Percentiles rank a stretch among this genome's conserved stretches.
These are phyloP conservation scores for Balanococcus diminutus DNA, from an alignment of 2,888 invertebrate species.

Conservation along the genomic window DNA sequence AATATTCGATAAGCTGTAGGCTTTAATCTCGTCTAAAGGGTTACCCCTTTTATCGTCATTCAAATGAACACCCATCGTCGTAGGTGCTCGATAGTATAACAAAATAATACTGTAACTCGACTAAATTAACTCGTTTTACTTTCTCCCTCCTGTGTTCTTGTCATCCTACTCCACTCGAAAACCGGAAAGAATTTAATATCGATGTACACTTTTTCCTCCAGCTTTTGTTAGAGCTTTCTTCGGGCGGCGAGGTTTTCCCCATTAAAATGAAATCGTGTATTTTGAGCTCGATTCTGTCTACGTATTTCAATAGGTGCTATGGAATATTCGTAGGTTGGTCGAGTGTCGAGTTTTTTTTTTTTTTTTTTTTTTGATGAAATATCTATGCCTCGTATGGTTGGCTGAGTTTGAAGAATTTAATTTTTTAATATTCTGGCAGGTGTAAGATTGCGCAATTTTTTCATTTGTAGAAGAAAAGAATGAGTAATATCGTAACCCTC, in stretches of 20 bases:
- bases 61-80: neutral
- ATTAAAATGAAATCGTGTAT: too few relatives aligned
- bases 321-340: too few relatives aligned
- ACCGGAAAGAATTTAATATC: neutral
- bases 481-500: too few relatives aligned
- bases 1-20: neutral
- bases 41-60: neutral
- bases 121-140: slow-evolving; percentile 18
- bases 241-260: neutral
- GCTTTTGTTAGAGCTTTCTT: neutral
- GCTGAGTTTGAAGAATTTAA: too few relatives aligned
- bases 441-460: too few relatives aligned
- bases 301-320: too few relatives aligned
- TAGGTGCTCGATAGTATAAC: neutral
- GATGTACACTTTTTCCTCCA: neutral
- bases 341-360: too few relatives aligned
- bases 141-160: neutral
- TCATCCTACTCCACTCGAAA: neutral
- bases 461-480: too few relatives aligned
- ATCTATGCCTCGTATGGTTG: too few relatives aligned
- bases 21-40: neutral
- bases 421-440: too few relatives aligned
- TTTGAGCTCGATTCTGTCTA: too few relatives aligned
- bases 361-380: too few relatives aligned
- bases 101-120: neutral